Percentiles rank a stretch among this genome's conserved stretches.
phyloP scores from a whole-genome alignment of 2,888 invertebrate genomes.

The Agrotis segetum region DNA sequence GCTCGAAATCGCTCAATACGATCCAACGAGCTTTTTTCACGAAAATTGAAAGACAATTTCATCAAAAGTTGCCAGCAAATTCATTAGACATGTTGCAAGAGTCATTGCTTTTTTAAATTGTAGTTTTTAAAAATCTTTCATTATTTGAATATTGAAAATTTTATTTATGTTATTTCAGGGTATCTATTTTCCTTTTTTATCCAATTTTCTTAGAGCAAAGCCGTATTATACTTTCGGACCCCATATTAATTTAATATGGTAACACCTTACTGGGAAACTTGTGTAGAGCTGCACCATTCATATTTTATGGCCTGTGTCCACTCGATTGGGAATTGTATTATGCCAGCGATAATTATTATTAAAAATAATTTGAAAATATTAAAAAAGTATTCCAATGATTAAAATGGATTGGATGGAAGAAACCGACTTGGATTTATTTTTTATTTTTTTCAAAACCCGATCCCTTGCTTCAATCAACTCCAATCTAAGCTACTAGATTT shows the following conservation, averaged over 20 bases:
- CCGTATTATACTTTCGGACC: background rate
- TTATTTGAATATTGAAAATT: background rate
- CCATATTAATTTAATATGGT: background rate
- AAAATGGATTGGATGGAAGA: no score
- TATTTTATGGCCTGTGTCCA: background rate
- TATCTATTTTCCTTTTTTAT: no score
- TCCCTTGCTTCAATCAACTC: background rate
- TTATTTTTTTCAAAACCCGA: background rate
- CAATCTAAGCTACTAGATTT: background rate
- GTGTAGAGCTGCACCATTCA: constrained; percentile 10
- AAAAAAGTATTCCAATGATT: no score
- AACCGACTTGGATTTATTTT: background rate
- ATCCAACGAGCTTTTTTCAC: constrained; percentile 76
- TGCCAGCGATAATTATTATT: no score
- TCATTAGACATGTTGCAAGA: constrained; percentile 16
- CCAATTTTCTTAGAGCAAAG: background rate
- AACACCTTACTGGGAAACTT: background rate
- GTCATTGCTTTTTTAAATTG: background rate
- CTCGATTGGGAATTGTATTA: constrained; percentile 26
- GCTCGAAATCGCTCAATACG: constrained; percentile 72
- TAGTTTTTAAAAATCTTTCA: background rate
- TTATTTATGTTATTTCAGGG: no score
- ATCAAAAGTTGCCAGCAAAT: constrained; percentile 63
- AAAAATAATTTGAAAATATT: no score
- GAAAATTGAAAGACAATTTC: constrained; percentile 73